Evolutionary conservation across 2,797 vertebrate species (phyloP).

Genomic region (Australoheros facetus): DNA sequence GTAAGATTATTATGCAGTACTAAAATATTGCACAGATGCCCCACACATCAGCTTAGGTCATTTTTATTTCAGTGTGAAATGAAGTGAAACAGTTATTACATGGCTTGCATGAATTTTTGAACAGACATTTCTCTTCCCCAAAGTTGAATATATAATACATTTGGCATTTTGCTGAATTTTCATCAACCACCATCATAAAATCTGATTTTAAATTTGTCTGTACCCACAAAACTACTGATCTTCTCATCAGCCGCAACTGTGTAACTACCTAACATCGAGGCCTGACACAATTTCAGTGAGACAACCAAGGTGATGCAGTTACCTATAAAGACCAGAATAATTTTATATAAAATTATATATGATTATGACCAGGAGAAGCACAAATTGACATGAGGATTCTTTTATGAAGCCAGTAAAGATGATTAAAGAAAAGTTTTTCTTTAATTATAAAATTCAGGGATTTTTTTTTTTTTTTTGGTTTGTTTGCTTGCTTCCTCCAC

Average conservation of each 20-base stretch:
- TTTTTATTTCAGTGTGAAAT: background rate
- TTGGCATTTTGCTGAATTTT: background rate
- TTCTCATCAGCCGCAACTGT: background rate
- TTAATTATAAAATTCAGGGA: constrained; percentile 48
- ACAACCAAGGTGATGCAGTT: background rate
- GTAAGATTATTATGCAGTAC: background rate
- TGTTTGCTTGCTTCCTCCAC: constrained; percentile 16
- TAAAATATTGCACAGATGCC: background rate
- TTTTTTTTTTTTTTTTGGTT: constrained; percentile 31
- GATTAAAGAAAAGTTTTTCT: constrained; percentile 39
- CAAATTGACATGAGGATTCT: constrained; percentile 20
- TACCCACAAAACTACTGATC: background rate
- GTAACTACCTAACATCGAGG: background rate
- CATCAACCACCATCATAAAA: background rate
- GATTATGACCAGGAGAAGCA: background rate
- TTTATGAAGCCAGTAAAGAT: constrained; percentile 26
- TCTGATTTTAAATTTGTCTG: background rate
- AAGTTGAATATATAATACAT: background rate
- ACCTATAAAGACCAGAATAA: too few relatives aligned
- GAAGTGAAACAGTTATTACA: background rate
- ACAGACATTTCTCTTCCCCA: background rate
- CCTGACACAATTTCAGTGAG: background rate
- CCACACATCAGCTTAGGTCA: background rate
- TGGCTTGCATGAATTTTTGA: background rate
- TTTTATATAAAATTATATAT: background rate